Evolutionary conservation across 2,797 vertebrate genomes (phyloP).

Genomic region (Myripristis jacobus): DNA sequence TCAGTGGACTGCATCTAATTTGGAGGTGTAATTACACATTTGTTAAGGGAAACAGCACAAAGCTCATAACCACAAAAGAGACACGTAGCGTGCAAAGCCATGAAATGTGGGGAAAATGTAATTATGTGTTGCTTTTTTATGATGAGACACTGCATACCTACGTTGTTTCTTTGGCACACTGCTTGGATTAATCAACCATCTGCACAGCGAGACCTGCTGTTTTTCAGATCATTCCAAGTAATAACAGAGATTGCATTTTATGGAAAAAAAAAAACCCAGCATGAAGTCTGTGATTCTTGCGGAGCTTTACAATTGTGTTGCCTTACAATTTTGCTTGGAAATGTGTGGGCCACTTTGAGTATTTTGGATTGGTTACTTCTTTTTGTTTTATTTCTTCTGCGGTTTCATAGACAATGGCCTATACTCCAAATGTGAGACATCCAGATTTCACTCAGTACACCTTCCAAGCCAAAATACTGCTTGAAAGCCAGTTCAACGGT

Average conservation of each 20-base stretch:
- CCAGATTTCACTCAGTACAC: conserved; percentile 19
- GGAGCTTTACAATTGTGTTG: not conserved
- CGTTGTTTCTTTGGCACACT: conserved; percentile 35
- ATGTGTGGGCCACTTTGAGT: not conserved
- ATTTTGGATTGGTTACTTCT: not conserved
- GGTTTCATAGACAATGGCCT: not conserved
- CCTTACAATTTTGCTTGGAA: not conserved
- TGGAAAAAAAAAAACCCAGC: conserved; percentile 22
- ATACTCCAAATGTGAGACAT: conserved; percentile 4
- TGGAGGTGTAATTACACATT: conserved; percentile 69
- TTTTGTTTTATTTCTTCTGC: not conserved
- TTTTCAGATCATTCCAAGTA: conserved; percentile 37
- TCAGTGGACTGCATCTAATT: conserved; percentile 61
- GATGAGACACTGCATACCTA: conserved; percentile 10
- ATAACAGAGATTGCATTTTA: conserved; percentile 42
- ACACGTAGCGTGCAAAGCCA: conserved; percentile 22
- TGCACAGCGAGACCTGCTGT: conserved; percentile 33
- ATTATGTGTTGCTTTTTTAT: conserved; percentile 44
- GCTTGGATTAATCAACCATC: conserved; percentile 59
- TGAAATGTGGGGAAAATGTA: conserved; percentile 41
- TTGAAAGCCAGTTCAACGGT: conserved; percentile 27
- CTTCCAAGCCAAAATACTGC: conserved; percentile 8
- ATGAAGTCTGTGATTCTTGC: not conserved
- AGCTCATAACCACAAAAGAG: conserved; percentile 38
- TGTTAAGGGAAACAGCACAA: conserved; percentile 54